phyloP scores from a whole-genome alignment of 1,140 invertebrate genomes.

The Doryteuthis pealeii region DNA sequence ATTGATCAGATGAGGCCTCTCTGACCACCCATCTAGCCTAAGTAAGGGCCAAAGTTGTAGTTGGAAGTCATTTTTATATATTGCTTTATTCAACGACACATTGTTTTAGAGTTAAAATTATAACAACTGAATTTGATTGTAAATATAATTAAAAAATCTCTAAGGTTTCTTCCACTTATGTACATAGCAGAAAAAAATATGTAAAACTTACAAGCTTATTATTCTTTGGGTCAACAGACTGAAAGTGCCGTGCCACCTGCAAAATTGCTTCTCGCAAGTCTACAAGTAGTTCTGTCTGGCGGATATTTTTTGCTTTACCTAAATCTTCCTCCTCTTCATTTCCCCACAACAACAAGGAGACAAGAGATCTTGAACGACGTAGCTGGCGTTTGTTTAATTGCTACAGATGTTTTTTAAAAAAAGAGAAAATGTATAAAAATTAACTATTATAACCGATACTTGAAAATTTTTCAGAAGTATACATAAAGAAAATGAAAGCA shows the following conservation, averaged over 20 bases:
- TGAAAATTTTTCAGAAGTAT: neutral
- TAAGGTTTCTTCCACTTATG: too few species aligned
- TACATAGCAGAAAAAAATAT: too few species aligned
- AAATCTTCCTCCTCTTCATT: slow-evolving; percentile 69
- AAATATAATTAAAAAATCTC: too few species aligned
- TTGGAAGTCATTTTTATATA: too few species aligned
- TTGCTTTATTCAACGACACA: too few species aligned
- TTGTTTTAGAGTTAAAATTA: too few species aligned
- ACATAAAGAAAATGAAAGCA: neutral
- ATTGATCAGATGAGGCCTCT: too few species aligned
- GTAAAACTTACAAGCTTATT: slow-evolving; percentile 52
- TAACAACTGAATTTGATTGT: too few species aligned
- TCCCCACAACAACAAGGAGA: slow-evolving; percentile 87
- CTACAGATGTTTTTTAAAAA: slow-evolving; percentile 34
- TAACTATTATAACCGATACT: neutral
- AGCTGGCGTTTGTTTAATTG: slow-evolving; percentile 75
- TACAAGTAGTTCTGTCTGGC: slow-evolving; percentile 91
- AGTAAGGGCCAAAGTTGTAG: too few species aligned
- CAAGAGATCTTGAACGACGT: slow-evolving; percentile 85
- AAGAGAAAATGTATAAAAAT: neutral
- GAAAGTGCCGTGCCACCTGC: slow-evolving; percentile 85
- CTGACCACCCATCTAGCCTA: too few species aligned
- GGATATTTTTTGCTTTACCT: slow-evolving; percentile 86
- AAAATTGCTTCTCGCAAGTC: slow-evolving; percentile 94
- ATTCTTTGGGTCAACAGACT: slow-evolving; percentile 63